phyloP scores from a whole-genome alignment of 2,113 vertebrate species.

The Petaurus breviceps region DNA sequence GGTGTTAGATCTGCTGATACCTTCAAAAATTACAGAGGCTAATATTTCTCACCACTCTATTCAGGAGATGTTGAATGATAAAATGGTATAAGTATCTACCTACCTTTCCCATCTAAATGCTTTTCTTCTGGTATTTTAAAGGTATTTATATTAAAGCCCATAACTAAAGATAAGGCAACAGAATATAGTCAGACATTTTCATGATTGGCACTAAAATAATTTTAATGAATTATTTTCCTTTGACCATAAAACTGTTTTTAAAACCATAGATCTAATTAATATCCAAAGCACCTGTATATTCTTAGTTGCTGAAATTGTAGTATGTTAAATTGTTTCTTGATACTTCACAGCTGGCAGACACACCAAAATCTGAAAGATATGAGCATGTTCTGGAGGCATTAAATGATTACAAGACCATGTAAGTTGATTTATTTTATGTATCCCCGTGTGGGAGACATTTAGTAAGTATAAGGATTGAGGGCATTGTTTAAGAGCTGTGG shows the following conservation, averaged over 20 bases:
- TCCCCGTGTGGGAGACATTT: constrained; percentile 61
- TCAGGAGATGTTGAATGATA: constrained; percentile 36
- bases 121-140: constrained; percentile 1
- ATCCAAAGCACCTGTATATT: constrained; percentile 50
- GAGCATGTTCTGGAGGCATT: constrained; percentile 93
- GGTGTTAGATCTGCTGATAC: background rate
- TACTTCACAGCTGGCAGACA: constrained; percentile 91
- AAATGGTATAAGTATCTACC: constrained; percentile 26
- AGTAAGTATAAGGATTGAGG: constrained; percentile 60
- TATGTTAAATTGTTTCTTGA: constrained; percentile 82
- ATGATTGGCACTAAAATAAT: constrained; percentile 46
- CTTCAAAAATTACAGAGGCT: constrained; percentile 21
- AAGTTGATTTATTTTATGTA: constrained; percentile 84
- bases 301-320: constrained; percentile 63
- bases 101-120: constrained; percentile 13
- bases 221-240: constrained; percentile 34
- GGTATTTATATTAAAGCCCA: background rate
- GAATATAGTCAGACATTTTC: constrained; percentile 22
- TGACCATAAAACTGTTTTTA: constrained; percentile 38
- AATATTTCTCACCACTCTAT: constrained; percentile 10
- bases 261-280: constrained; percentile 41
- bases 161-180: background rate
- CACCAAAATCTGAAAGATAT: constrained; percentile 92
- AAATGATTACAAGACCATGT: constrained; percentile 97
- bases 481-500: constrained; percentile 63